A percentile compares a stretch with the other conserved stretches of the same genome.
These are phyloP conservation scores for Caenorhabditis panamensis DNA, from an alignment of 2,888 invertebrate species.

Conservation along the genomic window DNA sequence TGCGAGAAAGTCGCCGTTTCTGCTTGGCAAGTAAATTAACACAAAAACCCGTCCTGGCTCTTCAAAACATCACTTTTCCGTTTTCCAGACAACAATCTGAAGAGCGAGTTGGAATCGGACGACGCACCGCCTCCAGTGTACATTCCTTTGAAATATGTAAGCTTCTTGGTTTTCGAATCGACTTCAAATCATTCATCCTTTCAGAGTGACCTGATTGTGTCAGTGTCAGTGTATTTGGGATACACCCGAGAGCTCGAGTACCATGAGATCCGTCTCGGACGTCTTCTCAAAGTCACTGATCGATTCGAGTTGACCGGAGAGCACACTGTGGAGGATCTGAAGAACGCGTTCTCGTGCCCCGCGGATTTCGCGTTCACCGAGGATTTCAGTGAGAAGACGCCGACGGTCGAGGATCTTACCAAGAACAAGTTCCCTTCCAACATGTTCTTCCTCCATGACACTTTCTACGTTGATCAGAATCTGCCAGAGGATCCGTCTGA, in stretches of 20 bases:
- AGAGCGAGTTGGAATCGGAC: too few relatives aligned
- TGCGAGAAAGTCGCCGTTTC: slow-evolving; percentile 51
- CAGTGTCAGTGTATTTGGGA: slow-evolving; percentile 66
- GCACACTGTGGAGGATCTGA: slow-evolving; percentile 86
- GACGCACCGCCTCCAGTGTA: slow-evolving; percentile 83
- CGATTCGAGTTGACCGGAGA: slow-evolving; percentile 86
- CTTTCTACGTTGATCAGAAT: slow-evolving; percentile 87
- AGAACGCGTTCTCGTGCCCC: slow-evolving; percentile 88
- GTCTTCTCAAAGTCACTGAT: slow-evolving; percentile 81
- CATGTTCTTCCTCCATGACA: slow-evolving; percentile 88
- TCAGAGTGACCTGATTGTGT: slow-evolving; percentile 65
- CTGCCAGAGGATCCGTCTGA: slow-evolving; percentile 18
- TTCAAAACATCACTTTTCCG: too few relatives aligned
- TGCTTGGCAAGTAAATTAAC: too few relatives aligned
- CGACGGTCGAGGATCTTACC: slow-evolving; percentile 53
- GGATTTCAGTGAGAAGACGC: slow-evolving; percentile 77
- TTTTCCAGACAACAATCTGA: too few relatives aligned
- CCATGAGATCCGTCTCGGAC: slow-evolving; percentile 70
- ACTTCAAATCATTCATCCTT: slow-evolving; percentile 87
- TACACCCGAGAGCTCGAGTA: slow-evolving; percentile 66
- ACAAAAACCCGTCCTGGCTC: too few relatives aligned
- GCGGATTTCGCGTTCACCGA: slow-evolving; percentile 84
- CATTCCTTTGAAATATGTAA: slow-evolving; percentile 88
- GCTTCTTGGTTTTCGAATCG: too few relatives aligned
- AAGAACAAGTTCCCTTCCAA: slow-evolving; percentile 86